These are phyloP conservation scores for Ispidina picta DNA, from an alignment of 2,797 vertebrate species.

Conservation along the genomic window DNA sequence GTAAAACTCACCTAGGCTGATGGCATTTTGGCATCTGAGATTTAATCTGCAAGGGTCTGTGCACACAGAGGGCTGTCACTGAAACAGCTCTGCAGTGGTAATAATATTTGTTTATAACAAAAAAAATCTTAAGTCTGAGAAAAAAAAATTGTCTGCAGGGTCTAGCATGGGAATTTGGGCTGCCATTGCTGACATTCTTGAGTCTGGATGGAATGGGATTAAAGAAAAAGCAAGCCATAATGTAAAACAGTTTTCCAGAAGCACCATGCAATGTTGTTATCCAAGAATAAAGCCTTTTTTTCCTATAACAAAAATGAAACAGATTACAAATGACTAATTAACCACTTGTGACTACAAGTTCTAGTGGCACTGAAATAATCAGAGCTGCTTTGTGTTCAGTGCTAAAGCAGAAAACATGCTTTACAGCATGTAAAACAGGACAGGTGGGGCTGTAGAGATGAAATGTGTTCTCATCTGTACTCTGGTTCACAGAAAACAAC, in stretches of 20 bases:
- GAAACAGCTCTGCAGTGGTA: not conserved
- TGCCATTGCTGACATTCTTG: conserved; percentile 19
- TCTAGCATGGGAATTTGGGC: not conserved
- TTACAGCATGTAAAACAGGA: too few species aligned
- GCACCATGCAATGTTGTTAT: not conserved
- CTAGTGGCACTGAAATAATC: not conserved
- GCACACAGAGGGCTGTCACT: not conserved
- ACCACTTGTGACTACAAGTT: not conserved
- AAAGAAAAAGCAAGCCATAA: conserved; percentile 1
- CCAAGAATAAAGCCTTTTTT: not conserved
- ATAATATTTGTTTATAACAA: not conserved
- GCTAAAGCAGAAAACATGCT: not conserved
- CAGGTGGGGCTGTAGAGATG: not conserved
- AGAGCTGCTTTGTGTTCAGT: not conserved
- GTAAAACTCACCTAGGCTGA: not conserved
- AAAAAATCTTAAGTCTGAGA: not conserved
- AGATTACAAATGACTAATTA: conserved; percentile 8
- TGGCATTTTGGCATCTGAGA: not conserved
- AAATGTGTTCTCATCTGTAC: conserved; percentile 24
- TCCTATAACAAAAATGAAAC: not conserved
- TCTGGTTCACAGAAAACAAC: conserved; percentile 1
- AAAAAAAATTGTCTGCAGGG: not conserved
- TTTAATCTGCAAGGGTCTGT: not conserved
- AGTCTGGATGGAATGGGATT: not conserved
- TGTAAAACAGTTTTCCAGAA: not conserved